A percentile compares a stretch with the other conserved stretches of the same genome.
These are phyloP conservation scores for Saguinus midas DNA, from an alignment of 2,113 vertebrate species.

Conservation along the genomic window DNA sequence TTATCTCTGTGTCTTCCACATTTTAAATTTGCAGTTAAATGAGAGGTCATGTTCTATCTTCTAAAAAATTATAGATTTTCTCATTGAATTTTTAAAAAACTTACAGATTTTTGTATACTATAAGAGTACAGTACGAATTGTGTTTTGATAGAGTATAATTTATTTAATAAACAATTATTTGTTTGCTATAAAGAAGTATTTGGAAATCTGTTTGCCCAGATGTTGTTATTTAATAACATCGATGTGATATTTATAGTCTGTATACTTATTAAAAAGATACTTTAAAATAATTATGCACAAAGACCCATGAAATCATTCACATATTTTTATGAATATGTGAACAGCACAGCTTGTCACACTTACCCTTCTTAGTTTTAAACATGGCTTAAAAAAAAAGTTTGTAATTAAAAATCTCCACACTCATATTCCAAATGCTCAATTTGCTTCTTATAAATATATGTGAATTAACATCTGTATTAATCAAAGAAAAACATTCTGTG, in stretches of 20 bases:
- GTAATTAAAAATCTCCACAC: not conserved
- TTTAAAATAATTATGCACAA: not conserved
- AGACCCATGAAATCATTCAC: not conserved
- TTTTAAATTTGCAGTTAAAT: not conserved
- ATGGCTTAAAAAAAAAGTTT: not conserved
- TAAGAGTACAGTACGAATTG: not conserved
- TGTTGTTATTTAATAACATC: not conserved
- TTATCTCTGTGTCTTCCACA: not conserved
- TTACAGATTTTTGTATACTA: not conserved
- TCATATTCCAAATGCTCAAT: not conserved
- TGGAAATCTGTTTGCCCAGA: not conserved
- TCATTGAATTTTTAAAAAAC: not conserved
- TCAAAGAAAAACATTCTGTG: not conserved
- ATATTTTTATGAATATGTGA: not conserved
- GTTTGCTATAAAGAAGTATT: not conserved
- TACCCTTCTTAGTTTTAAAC: not conserved
- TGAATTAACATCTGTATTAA: not conserved
- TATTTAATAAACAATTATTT: not conserved
- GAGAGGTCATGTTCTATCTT: not conserved
- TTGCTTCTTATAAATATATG: conserved; percentile 34
- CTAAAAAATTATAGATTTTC: not conserved
- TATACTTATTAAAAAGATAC: not conserved
- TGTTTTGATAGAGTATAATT: not conserved
- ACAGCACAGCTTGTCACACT: not conserved
- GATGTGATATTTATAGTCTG: not conserved